Evolutionary conservation across 2,888 invertebrate genomes (phyloP), one percentile per base, ranked within the genome.

Genomic region (Drosophila mettleri): DNA sequence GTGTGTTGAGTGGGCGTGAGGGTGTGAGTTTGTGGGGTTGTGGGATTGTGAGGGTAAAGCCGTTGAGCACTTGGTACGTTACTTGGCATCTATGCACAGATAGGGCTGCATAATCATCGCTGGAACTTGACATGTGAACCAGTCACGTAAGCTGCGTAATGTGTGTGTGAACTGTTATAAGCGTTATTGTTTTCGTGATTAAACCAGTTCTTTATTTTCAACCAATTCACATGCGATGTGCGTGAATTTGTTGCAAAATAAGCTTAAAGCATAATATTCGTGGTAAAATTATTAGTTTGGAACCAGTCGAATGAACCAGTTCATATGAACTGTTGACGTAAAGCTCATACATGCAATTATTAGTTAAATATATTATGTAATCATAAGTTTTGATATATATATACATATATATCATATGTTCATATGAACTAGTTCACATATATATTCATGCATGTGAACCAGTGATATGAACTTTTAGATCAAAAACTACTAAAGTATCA

Each of bases 81-180:
- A 36, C 59, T 60, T 72, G 59, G 38, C 55, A 65, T 72, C 51
- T 27, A 52, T 57, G 38, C 33, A 34, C 12, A 20, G 29, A 49
- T 29, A 46, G 74, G 68, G 60, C 20, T 67, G 74, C 74, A 53
- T 7, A 58, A 49, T 22, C 39, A 14, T 49, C 9, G 14, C 29
- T 10, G 34, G 34, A 72, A 43, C 31, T 36, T 20, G 24, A n/a
- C 9, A 34, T 31, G 41, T 27, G 53, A 71, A 62, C 43, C 20
- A 53, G 29, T 39, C 18, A 6, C 22, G 29, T 18, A 27, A 43
- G 45, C 49, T 20, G 18, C n/a, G 16, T 22, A 14, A 18, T 24
- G 4, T 24, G n/a, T 20, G 14, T 22, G 14, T 41, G 12, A 41
- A 1, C n/a, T 22, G 7, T 24, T 9, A 9, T 9, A n/a, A 5